A percentile compares a stretch with the other conserved stretches of the same genome.
These are phyloP conservation scores for Drosophila borealis DNA, from an alignment of 2,888 invertebrate genomes.

Conservation along the genomic window DNA sequence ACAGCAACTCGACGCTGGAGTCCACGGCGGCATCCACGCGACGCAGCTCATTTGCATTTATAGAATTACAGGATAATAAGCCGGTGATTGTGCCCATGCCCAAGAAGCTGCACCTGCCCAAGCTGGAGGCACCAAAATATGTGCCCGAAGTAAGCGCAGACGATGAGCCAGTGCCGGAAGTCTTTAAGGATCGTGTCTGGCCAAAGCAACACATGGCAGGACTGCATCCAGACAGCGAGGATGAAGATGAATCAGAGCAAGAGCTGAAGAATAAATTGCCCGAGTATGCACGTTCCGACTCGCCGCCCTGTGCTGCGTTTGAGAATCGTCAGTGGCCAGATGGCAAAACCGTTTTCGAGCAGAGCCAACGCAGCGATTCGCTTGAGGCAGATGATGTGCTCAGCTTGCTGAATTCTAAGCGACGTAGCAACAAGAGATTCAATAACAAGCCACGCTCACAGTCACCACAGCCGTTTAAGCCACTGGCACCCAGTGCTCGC, in stretches of 20 bases:
- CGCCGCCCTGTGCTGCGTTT: constrained; percentile 65
- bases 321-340: constrained; percentile 81
- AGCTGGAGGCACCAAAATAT: constrained; percentile 61
- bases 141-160: constrained; percentile 56
- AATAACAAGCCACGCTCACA: constrained; percentile 70
- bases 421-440: constrained; percentile 23
- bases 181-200: constrained; percentile 78
- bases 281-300: constrained; percentile 70
- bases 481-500: constrained; percentile 48
- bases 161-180: constrained; percentile 67
- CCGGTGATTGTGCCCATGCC: constrained; percentile 81
- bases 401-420: constrained; percentile 26
- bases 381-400: constrained; percentile 53
- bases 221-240: constrained; percentile 32
- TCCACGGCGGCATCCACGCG: constrained; percentile 70
- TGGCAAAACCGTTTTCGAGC: constrained; percentile 72
- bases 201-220: constrained; percentile 64
- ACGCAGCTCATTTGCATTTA: constrained; percentile 82
- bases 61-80: constrained; percentile 78
- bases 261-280: constrained; percentile 49
- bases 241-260: constrained; percentile 40
- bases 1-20: constrained; percentile 50
- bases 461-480: constrained; percentile 65
- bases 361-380: constrained; percentile 27
- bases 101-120: constrained; percentile 72